These are phyloP conservation scores for Trissolcus basalis DNA, from an alignment of 1,140 invertebrate genomes.

Conservation along the genomic window DNA sequence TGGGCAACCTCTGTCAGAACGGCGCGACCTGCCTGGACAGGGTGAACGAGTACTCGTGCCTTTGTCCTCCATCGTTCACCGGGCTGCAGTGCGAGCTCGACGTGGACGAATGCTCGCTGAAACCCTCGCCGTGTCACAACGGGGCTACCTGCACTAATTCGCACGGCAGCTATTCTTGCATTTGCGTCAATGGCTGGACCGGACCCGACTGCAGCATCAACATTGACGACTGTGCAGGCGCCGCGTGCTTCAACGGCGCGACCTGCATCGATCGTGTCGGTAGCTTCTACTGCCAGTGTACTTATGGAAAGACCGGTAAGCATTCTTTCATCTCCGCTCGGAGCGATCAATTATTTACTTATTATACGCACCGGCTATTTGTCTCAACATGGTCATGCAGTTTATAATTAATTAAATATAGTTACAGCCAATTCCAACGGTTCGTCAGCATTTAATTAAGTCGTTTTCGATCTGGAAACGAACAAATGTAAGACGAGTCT, in stretches of 20 bases:
- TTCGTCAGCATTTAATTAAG: constrained; percentile 1
- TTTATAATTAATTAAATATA: too few relatives aligned
- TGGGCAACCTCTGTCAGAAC: constrained; percentile 92
- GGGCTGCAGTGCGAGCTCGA: constrained; percentile 88
- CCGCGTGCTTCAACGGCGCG: constrained; percentile 96
- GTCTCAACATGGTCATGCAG: not conserved
- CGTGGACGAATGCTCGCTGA: constrained; percentile 87
- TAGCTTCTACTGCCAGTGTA: constrained; percentile 96
- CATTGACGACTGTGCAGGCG: constrained; percentile 94
- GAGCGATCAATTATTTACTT: too few relatives aligned
- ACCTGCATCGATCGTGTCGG: constrained; percentile 97
- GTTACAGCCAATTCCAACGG: too few relatives aligned
- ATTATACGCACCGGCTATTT: not conserved
- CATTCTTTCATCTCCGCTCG: constrained; percentile 1
- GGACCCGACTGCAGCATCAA: constrained; percentile 93
- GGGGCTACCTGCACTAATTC: constrained; percentile 96
- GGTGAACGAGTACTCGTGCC: constrained; percentile 90
- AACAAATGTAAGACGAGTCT: not conserved
- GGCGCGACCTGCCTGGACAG: constrained; percentile 93
- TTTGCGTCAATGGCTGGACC: constrained; percentile 97
- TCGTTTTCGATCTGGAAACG: not conserved
- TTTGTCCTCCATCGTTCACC: constrained; percentile 90
- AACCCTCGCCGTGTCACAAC: constrained; percentile 92
- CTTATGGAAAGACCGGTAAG: constrained; percentile 94
- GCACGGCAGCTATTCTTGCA: constrained; percentile 92